phyloP scores from a whole-genome alignment of 2,888 invertebrate species.

The Piscicola geometra region DNA sequence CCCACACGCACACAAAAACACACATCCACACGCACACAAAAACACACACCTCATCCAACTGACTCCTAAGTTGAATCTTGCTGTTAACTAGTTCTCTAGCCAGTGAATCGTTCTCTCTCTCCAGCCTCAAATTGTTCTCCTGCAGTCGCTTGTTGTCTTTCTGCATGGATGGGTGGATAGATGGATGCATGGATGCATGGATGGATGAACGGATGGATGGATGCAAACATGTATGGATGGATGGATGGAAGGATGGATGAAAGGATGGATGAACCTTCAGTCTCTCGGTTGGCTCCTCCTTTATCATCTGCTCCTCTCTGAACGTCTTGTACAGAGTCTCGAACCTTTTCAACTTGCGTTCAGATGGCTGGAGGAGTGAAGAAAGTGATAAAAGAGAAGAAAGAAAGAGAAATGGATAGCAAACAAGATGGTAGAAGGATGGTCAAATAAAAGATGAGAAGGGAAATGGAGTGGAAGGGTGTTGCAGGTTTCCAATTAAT shows the following conservation, averaged over 20 bases:
- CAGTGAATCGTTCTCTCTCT: conserved; percentile 63
- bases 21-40: neutral
- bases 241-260: no score
- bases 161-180: conserved; percentile 43
- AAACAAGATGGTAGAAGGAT: no score
- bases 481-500: no score
- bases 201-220: no score
- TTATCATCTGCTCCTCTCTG: conserved; percentile 61
- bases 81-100: conserved; percentile 62
- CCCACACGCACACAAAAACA: neutral
- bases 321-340: conserved; percentile 79
- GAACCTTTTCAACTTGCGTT: conserved; percentile 84
- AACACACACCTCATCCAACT: conserved; percentile 52
- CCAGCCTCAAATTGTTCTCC: conserved; percentile 60
- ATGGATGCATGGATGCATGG: no score
- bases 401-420: no score
- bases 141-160: conserved; percentile 58
- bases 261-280: conserved; percentile 54
- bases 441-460: no score
- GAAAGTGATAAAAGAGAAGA: neutral
- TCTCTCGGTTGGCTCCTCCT: conserved; percentile 59
- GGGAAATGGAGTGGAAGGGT: neutral
- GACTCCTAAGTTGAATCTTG: conserved; percentile 61
- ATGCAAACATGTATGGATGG: no score
- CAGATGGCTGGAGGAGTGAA: conserved; percentile 13